Evolutionary conservation across 2,888 invertebrate genomes (phyloP).

Genomic region (Drosophila kambysellisi): DNA sequence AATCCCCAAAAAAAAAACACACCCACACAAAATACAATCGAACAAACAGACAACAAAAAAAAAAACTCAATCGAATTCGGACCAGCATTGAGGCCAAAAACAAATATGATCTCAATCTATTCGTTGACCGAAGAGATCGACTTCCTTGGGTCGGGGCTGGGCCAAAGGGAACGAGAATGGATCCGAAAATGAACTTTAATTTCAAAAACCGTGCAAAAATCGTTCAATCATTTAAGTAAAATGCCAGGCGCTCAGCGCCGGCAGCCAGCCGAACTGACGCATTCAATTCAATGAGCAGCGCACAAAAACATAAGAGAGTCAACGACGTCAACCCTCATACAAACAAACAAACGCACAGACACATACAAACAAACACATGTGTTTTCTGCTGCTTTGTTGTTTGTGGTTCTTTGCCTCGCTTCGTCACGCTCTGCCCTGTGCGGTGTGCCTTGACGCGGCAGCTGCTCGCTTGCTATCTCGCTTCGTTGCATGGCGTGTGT

Average conservation of each 20-base stretch:
- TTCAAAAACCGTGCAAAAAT: conserved; percentile 81
- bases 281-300: conserved; percentile 60
- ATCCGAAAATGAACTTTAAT: conserved; percentile 70
- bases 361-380: background rate
- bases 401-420: conserved; percentile 50
- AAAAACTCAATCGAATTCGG: background rate
- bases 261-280: conserved; percentile 36
- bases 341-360: background rate
- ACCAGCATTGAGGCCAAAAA: conserved; percentile 1
- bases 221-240: conserved; percentile 81
- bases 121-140: conserved; percentile 40
- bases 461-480: conserved; percentile 39
- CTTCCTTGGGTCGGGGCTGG: conserved; percentile 22
- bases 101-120: conserved; percentile 3
- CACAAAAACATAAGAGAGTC: conserved; percentile 54
- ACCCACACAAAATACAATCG: background rate
- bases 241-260: conserved; percentile 63
- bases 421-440: conserved; percentile 41
- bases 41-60: background rate
- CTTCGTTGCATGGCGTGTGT: conserved; percentile 15
- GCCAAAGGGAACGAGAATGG: conserved; percentile 52
- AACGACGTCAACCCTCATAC: conserved; percentile 38
- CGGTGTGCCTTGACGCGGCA: background rate
- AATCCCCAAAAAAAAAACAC: background rate
- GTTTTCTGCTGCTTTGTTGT: conserved; percentile 25